These are phyloP conservation scores for Fabriciana adippe DNA, from an alignment of 2,888 invertebrate species.

Conservation along the genomic window DNA sequence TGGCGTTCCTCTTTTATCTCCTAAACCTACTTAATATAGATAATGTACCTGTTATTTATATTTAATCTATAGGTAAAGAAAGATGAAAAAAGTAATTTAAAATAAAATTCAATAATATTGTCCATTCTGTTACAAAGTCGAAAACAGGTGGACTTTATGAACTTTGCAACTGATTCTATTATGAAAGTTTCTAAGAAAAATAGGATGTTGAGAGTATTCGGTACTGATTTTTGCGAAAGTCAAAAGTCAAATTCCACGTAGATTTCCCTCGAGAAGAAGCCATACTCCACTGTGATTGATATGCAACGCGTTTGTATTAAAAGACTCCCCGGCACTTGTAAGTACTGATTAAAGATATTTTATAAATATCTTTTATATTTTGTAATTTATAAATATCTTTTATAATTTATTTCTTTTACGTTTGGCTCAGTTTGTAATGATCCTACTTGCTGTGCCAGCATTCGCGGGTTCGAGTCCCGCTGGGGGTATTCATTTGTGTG, in stretches of 20 bases:
- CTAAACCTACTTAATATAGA: conserved; percentile 1
- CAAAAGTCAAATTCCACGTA: conserved; percentile 33
- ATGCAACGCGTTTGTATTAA: conserved; percentile 35
- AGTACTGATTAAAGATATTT: conserved; percentile 5
- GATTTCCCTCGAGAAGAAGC: conserved; percentile 37
- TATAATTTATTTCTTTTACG: too few species aligned
- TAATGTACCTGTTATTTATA: neutral
- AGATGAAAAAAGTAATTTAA: neutral
- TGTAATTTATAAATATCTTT: neutral
- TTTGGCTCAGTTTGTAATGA: too few species aligned
- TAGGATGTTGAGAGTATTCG: conserved; percentile 26
- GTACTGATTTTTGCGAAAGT: conserved; percentile 23
- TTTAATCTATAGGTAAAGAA: neutral
- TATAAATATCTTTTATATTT: neutral
- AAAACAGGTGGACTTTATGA: neutral
- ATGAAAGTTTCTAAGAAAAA: conserved; percentile 25
- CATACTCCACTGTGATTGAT: conserved; percentile 38
- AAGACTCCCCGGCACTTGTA: conserved; percentile 18
- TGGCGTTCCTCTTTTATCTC: conserved; percentile 21
- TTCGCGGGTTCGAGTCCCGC: too few species aligned
- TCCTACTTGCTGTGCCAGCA: too few species aligned
- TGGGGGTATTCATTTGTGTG: too few species aligned
- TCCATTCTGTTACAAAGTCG: neutral
- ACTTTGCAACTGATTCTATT: conserved; percentile 14
- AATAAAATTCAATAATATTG: conserved; percentile 3